Base-by-base conservation (phyloP, 1,140 invertebrate genomes). In the Meloidogyne exigua region DNA sequence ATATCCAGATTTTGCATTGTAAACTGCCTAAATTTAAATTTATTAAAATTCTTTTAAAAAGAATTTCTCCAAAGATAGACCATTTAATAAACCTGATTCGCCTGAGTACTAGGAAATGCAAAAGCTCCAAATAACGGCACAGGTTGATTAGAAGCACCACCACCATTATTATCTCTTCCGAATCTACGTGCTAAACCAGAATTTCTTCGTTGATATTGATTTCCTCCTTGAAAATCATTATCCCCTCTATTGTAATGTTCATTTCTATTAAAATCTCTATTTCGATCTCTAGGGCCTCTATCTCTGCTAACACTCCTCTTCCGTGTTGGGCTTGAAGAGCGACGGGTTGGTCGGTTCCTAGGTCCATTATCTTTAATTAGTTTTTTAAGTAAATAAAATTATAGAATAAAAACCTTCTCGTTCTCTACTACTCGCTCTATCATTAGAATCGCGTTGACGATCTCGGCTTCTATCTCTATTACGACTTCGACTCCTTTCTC, bases 81-180 rank as follows among this genome's bases (percentile, higher is more conserved):
- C n/a, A n/a, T n/a, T 68, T 32, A 72, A 72, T 28, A 25, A n/a
- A 72, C 71, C 39, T 57, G 62, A 28, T 57, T 72, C 12, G 44
- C 44, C 13, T 72, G 71, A 13, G 39, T 72, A 13, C 57, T 64
- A n/a, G 71, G 71, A 65, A 72, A 72, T 3, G 71, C 62, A 72
- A 72, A 72, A n/a, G 71, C 71, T 26, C 71, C 71, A 28, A 72
- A 72, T 36, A 28, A 36, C 21, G 68, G 42, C 15, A 57, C 44
- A 49, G 44, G 44, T 49, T 49, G 44, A 49, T 49, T 13, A 18
- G 44, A 15, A 49, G 4, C 15, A 49, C 18, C 18, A 49, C 18
- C 18, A 49, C 18, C 18, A 49, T 49, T 15, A 49, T 49, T 18
- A 3, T 4, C 15, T 5, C 44, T 49, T n/a, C 44, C 44, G 0